Evolutionary conservation across 1,140 invertebrate genomes (phyloP), one percentile per base, ranked within the genome.

Genomic region (Aphidius ervi): DNA sequence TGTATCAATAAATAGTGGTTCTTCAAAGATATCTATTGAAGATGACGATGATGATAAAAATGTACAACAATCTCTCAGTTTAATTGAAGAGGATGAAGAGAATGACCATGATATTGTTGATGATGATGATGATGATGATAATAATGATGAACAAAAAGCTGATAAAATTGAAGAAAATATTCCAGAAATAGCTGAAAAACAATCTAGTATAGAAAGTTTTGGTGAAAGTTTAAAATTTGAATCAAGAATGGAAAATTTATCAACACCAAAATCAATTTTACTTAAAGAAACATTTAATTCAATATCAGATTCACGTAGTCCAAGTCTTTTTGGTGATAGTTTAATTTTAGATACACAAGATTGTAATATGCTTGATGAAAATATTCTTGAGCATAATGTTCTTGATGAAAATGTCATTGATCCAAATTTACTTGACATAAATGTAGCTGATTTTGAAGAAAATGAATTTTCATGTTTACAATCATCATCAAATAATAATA

Each of bases 291-390:
- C 61, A 31, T 5, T 46, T 4, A 7, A 46, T 4, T 54, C 52
- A 50, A 7, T 16, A 1, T 59, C 64, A 37, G 48, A 56, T 6
- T 63, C 64, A n/a, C 49, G 61, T 40, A 79, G 77, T 66, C 73
- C 69, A 0, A 75, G 67, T 64, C 42, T 80, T 39, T 79, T 79
- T 39, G 71, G 68, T 8, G 75, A 78, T 42, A 78, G 72, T 63
- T 69, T 77, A 10, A 71, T 71, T 56, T 47, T 79, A 1, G 77
- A 81, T 56, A 70, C 68, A 5, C 76, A 78, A 56, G 69, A 77
- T 40, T 76, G 63, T 39, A 70, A 74, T 53, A 61, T 74, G 31
- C 67, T 81, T 9, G 78, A 80, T 7, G 67, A 77, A 66, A 79
- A 79, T 68, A 60, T 78, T 3, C 57, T 75, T 5, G 73, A 71